Evolutionary conservation across 2,797 vertebrate genomes (phyloP), one percentile per base, ranked within the genome.

Genomic region (Arrhamphus sclerolepis): DNA sequence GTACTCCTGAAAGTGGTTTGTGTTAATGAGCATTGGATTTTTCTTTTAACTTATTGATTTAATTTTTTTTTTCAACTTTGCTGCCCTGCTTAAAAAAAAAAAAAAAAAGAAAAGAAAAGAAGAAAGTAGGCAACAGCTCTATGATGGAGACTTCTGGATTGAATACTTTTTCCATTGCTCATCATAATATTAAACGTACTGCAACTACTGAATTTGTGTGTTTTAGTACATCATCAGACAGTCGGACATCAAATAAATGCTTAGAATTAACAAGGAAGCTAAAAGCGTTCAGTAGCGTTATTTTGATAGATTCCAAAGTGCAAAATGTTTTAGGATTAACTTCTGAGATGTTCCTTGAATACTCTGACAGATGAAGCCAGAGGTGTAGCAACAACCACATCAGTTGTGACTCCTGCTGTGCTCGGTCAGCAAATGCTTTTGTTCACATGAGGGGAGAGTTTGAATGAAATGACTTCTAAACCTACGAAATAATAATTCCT

Each of bases 381-480:
- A 13, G 47, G 34, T 38, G 34, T 3, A 38, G 13, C 31, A 34
- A 34, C 31, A 34, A 34, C 29, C 1, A 44, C 42, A 20, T 44
- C 42, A 70, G 34, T 52, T 63, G 60, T 59, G 59, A 46, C 39
- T 64, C 44, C 16, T 10, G 46, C 28, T 71, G 43, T 34, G 13
- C 10, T 16, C 1, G 3, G 21, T 44, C 50, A 58, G 60, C 2
- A 28, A 22, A 21, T 49, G 17, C 54, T 53, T 59, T 75, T 46
- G 62, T 54, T 76, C 69, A 70, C 18, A 63, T n/a, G 46, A 67
- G 24, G 5, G 40, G 42, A 46, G 21, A 64, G 19, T 63, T 63
- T 34, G 51, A 67, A 68, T 52, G 55, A 66, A 73, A 9, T 74
- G 78, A 79, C 34, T 80, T 77, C 48, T 18, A 69, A 49, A 47